Conservation (phyloP, 2,888 invertebrate species). For the Caenorhabditis macrosperma region DNA sequence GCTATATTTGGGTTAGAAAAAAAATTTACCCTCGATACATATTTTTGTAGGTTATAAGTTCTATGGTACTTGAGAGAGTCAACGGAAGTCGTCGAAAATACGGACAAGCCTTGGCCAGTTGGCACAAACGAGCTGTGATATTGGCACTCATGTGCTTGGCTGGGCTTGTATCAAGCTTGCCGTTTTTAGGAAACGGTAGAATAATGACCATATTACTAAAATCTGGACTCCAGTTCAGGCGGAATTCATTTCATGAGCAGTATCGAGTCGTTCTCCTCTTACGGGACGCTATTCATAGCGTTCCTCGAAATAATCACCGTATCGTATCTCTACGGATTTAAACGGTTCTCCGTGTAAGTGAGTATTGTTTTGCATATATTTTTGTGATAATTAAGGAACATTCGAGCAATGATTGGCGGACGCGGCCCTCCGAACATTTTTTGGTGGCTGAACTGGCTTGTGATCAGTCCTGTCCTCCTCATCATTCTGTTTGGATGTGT, state of each 20-base stretch:
- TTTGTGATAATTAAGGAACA: conserved; percentile 35
- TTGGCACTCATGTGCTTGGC: conserved; percentile 15
- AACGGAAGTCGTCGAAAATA: conserved; percentile 50
- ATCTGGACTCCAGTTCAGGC: not conserved
- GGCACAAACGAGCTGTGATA: conserved; percentile 46
- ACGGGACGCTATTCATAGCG: conserved; percentile 49
- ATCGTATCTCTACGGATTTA: conserved; percentile 58
- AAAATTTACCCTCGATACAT: not conserved
- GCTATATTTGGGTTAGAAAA: conserved; percentile 48
- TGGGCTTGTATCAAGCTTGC: conserved; percentile 39
- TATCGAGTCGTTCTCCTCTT: conserved; percentile 38
- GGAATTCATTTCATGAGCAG: conserved; percentile 41
- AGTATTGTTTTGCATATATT: not conserved
- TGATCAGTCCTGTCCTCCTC: conserved; percentile 42
- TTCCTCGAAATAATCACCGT: conserved; percentile 49
- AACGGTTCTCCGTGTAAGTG: conserved; percentile 53
- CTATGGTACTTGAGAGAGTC: conserved; percentile 51
- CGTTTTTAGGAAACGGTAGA: conserved; percentile 46
- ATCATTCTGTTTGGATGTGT: conserved; percentile 32
- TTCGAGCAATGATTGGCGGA: conserved; percentile 55
- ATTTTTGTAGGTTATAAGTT: conserved; percentile 38
- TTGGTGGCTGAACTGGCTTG: conserved; percentile 60
- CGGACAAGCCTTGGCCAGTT: conserved; percentile 46
- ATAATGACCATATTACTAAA: conserved; percentile 18
- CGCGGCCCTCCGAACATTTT: conserved; percentile 41